These are phyloP conservation scores for Athalia cordata DNA, from an alignment of 2,888 invertebrate genomes.

Conservation along the genomic window DNA sequence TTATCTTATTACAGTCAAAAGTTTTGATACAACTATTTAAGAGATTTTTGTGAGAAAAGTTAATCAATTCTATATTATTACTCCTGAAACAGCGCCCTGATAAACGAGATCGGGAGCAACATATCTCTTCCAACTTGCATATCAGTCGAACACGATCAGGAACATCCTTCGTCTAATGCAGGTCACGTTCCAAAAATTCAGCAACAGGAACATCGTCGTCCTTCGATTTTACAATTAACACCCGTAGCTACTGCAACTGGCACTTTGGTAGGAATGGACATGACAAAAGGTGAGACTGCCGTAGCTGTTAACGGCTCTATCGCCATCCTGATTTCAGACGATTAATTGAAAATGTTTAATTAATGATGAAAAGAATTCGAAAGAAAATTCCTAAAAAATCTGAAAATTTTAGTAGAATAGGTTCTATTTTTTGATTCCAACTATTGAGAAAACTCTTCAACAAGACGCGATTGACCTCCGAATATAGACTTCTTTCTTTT, in stretches of 20 bases:
- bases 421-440: background rate
- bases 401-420: background rate
- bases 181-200: conserved; percentile 22
- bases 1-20: too few relatives aligned
- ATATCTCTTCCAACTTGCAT: conserved; percentile 67
- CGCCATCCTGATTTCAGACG: too few relatives aligned
- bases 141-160: conserved; percentile 48
- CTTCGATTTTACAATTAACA: conserved; percentile 63
- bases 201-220: conserved; percentile 49
- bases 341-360: too few relatives aligned
- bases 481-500: background rate
- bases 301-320: too few relatives aligned
- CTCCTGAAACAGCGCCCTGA: conserved; percentile 58
- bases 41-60: too few relatives aligned
- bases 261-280: conserved; percentile 59
- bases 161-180: conserved; percentile 42
- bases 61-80: background rate
- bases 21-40: too few relatives aligned
- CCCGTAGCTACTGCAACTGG: conserved; percentile 59
- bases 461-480: background rate
- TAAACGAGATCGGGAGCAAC: conserved; percentile 68
- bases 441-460: background rate
- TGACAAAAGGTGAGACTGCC: conserved; percentile 52
- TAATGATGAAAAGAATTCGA: background rate
- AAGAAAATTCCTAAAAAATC: too few relatives aligned